These are phyloP conservation scores for Orthosia gothica DNA, from an alignment of 2,888 invertebrate species.

Conservation along the genomic window DNA sequence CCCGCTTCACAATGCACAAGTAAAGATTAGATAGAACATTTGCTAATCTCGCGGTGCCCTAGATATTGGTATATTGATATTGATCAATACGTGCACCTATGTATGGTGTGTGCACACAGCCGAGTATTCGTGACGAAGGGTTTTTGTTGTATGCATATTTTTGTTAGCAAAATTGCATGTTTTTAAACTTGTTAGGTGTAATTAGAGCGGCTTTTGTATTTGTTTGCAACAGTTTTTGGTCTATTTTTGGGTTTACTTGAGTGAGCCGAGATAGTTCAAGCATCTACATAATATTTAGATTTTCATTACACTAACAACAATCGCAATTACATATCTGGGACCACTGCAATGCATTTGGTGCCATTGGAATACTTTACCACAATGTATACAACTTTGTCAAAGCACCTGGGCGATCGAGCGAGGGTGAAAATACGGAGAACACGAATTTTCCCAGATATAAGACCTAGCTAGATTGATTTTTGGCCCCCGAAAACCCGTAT, in stretches of 20 bases:
- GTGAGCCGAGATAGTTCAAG: no score
- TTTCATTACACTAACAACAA: no score
- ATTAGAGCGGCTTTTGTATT: neutral
- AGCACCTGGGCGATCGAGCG: no score
- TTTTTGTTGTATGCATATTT: slow-evolving; percentile 31
- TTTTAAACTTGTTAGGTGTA: neutral
- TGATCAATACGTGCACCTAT: slow-evolving; percentile 54
- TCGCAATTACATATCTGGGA: neutral
- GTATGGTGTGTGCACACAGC: slow-evolving; percentile 28
- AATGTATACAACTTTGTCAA: neutral
- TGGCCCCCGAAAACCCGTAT: no score
- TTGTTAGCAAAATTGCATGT: slow-evolving; percentile 7
- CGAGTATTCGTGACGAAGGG: slow-evolving; percentile 19
- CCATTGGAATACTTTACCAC: neutral
- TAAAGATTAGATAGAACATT: slow-evolving; percentile 52
- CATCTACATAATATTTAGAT: no score
- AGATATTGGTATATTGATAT: slow-evolving; percentile 53
- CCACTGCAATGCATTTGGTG: fast-evolving
- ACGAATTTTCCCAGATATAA: no score
- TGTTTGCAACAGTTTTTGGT: neutral
- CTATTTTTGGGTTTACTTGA: neutral
- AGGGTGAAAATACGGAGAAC: no score
- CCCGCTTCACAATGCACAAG: slow-evolving; percentile 22
- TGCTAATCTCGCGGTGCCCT: slow-evolving; percentile 55
- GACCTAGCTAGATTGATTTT: no score